Conservation (phyloP, 92 coral and sea anemone species). For the Epizoanthus stellaris region DNA sequence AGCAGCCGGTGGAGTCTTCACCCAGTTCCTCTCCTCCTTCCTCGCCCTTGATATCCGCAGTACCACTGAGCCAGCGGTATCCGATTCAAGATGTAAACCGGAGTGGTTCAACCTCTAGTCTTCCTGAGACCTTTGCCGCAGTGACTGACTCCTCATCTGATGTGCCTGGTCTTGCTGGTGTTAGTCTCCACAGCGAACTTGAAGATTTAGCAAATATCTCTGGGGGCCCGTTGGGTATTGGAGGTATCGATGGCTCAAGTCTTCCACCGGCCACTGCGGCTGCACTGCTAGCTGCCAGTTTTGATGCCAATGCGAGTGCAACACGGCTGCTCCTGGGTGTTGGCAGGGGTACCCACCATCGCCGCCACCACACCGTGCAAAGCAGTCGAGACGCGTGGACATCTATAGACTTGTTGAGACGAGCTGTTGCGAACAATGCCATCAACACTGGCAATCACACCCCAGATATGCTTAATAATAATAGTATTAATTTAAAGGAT, state of each 20-base stretch:
- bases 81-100: conserved; percentile 61
- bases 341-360: conserved; percentile 79
- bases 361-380: conserved; percentile 94
- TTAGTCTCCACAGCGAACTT: conserved; percentile 30
- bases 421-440: conserved; percentile 87
- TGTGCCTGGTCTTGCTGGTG: conserved; percentile 14
- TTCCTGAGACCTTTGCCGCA: conserved; percentile 48
- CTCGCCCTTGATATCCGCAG: conserved; percentile 77
- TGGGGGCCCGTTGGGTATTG: conserved; percentile 32
- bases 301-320: conserved; percentile 71
- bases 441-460: conserved; percentile 76
- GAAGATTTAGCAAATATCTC: conserved; percentile 27
- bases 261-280: conserved; percentile 70
- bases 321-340: conserved; percentile 55
- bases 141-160: conserved; percentile 46
- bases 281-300: conserved; percentile 65
- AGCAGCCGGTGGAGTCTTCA: conserved; percentile 60
- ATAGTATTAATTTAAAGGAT: conserved; percentile 85
- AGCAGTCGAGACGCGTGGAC: conserved; percentile 90
- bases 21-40: conserved; percentile 78
- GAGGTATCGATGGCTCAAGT: conserved; percentile 59
- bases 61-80: conserved; percentile 77
- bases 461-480: conserved; percentile 93
- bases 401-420: conserved; percentile 87
- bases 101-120: conserved; percentile 41